Evolutionary conservation across 2,888 invertebrate genomes (phyloP).

Genomic region (Chouioia cunea): DNA sequence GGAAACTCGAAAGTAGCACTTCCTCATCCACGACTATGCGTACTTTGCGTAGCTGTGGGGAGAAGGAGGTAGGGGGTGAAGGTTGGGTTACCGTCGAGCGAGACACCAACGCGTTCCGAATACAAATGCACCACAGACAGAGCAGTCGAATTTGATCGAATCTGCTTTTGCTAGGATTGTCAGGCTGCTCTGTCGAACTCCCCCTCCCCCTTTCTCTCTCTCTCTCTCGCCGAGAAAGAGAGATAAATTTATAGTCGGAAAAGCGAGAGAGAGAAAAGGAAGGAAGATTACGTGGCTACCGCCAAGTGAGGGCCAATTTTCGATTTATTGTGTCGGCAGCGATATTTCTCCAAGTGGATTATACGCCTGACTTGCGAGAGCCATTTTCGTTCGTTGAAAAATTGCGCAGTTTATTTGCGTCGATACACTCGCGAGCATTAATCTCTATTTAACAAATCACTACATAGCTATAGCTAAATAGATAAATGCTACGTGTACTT

Average conservation of each 20-base stretch:
- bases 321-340: slow-evolving; percentile 36
- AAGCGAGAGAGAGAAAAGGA: slow-evolving; percentile 3
- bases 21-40: slow-evolving; percentile 24
- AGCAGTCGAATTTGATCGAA: background rate
- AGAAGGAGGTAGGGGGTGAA: no score
- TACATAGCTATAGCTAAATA: background rate
- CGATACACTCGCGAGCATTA: no score
- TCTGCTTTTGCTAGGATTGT: background rate
- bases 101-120: slow-evolving; percentile 22
- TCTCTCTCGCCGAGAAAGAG: background rate
- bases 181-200: background rate
- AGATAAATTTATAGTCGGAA: slow-evolving; percentile 24
- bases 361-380: slow-evolving; percentile 30
- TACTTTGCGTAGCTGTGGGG: no score
- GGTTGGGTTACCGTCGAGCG: background rate
- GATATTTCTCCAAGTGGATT: slow-evolving; percentile 28
- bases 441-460: background rate
- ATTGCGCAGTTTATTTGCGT: background rate
- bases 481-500: background rate
- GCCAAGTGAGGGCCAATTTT: slow-evolving; percentile 21
- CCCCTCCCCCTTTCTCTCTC: background rate
- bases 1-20: slow-evolving; percentile 23
- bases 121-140: slow-evolving; percentile 36
- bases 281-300: slow-evolving; percentile 20
- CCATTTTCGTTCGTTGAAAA: slow-evolving; percentile 18